These are phyloP conservation scores for Phengaris alcon DNA, from an alignment of 2,888 invertebrate species.

Conservation along the genomic window DNA sequence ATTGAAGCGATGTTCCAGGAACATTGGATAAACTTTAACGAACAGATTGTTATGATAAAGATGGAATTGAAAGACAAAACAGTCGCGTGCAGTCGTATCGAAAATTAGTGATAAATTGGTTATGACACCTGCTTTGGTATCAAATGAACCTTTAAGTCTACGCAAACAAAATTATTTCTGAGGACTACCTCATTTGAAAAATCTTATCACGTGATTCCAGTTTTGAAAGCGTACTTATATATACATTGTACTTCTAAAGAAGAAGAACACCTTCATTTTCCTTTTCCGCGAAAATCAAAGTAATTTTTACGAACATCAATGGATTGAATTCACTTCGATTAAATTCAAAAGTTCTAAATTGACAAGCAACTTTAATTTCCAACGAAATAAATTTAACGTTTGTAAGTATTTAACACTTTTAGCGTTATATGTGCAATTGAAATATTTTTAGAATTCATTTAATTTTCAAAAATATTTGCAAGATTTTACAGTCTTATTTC, in stretches of 20 bases:
- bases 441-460: neutral
- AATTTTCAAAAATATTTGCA: neutral
- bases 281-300: too few relatives aligned
- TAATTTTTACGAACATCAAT: too few relatives aligned
- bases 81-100: constrained; percentile 11
- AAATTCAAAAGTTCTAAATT: neutral
- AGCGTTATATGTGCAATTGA: neutral
- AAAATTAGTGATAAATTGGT: constrained; percentile 37
- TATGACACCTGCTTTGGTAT: neutral
- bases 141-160: neutral
- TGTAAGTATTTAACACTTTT: neutral
- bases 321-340: neutral
- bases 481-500: neutral
- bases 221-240: too few relatives aligned
- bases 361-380: neutral
- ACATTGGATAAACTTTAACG: constrained; percentile 51
- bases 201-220: too few relatives aligned
- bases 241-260: too few relatives aligned
- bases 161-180: too few relatives aligned
- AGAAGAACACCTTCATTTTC: too few relatives aligned
- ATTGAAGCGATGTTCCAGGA: constrained; percentile 57
- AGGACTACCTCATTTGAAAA: too few relatives aligned
- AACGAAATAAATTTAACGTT: neutral
- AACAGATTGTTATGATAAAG: constrained; percentile 44
- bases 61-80: constrained; percentile 33